Evolutionary conservation across 2,113 vertebrate species (phyloP).

Genomic region (Chaetodon auriga): DNA sequence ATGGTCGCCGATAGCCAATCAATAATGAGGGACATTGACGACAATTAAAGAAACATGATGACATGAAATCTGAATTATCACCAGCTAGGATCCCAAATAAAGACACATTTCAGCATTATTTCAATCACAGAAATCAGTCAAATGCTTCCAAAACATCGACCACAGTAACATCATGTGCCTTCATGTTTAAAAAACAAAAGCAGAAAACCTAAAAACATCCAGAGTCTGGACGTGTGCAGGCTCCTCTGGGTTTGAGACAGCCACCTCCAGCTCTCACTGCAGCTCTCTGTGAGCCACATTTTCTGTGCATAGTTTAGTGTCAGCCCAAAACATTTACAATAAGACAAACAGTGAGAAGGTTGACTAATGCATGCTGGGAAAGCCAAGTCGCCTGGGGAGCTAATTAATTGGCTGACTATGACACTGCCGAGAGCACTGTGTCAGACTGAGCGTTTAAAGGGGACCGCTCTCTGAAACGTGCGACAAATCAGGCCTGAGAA

Average conservation of each 20-base stretch:
- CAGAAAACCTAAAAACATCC: not conserved
- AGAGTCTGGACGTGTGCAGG: not conserved
- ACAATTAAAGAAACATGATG: too few relatives aligned
- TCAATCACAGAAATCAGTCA: not conserved
- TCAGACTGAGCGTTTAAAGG: constrained; percentile 59
- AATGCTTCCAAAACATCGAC: not conserved
- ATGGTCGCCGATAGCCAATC: too few relatives aligned
- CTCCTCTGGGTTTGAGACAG: not conserved
- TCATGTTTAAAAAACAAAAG: not conserved
- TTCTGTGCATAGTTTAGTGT: constrained; percentile 53
- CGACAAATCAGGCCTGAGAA: constrained; percentile 43
- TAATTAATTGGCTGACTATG: constrained; percentile 75
- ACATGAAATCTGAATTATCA: not conserved
- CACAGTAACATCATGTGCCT: not conserved
- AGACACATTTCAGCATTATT: not conserved
- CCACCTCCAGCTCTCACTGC: constrained; percentile 13
- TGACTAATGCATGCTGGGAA: constrained; percentile 77
- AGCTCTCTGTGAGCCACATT: constrained; percentile 19
- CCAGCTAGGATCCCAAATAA: not conserved
- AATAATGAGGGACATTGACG: too few relatives aligned
- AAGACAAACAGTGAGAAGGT: constrained; percentile 54
- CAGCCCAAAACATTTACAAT: constrained; percentile 68
- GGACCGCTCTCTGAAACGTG: constrained; percentile 37
- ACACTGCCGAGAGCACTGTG: constrained; percentile 60
- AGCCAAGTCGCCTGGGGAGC: constrained; percentile 66